These are phyloP conservation scores for Enteromius treurensis DNA, from an alignment of 2,797 vertebrate genomes.

Conservation along the genomic window DNA sequence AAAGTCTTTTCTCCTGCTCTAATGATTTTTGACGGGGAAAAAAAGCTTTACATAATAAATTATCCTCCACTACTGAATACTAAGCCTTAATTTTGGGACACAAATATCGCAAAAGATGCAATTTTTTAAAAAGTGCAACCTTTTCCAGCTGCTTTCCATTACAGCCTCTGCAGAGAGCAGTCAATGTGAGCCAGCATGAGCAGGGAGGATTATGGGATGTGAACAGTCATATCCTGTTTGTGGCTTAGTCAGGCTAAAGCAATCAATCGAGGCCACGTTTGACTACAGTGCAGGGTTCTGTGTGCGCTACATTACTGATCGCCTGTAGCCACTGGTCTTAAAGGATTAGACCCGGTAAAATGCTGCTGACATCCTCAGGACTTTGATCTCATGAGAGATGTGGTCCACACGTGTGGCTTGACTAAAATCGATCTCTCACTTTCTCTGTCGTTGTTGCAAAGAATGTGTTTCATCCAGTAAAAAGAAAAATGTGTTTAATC, in stretches of 20 bases:
- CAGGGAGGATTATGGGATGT: constrained; percentile 47
- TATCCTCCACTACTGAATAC: neutral
- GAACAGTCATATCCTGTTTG: constrained; percentile 40
- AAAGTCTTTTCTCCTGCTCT: neutral
- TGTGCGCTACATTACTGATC: constrained; percentile 45
- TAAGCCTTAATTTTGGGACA: neutral
- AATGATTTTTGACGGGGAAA: neutral
- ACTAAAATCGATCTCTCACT: constrained; percentile 17
- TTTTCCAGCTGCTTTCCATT: constrained; percentile 17
- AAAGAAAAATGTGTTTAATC: neutral
- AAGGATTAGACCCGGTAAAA: constrained; percentile 58
- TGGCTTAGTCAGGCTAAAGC: constrained; percentile 54
- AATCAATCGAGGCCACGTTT: constrained; percentile 44
- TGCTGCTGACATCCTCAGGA: constrained; percentile 27
- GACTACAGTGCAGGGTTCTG: constrained; percentile 48
- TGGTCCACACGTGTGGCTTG: neutral
- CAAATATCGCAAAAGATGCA: neutral
- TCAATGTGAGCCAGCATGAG: constrained; percentile 34
- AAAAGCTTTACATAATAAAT: neutral
- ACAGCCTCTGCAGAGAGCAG: constrained; percentile 10
- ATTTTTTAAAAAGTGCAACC: neutral
- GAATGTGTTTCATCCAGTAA: neutral
- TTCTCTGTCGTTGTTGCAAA: neutral
- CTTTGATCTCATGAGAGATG: constrained; percentile 26
- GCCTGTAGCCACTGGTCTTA: constrained; percentile 46